Evolutionary conservation across 92 coral and sea anemone species (phyloP).

Genomic region (Umimayanthus chanpuru): DNA sequence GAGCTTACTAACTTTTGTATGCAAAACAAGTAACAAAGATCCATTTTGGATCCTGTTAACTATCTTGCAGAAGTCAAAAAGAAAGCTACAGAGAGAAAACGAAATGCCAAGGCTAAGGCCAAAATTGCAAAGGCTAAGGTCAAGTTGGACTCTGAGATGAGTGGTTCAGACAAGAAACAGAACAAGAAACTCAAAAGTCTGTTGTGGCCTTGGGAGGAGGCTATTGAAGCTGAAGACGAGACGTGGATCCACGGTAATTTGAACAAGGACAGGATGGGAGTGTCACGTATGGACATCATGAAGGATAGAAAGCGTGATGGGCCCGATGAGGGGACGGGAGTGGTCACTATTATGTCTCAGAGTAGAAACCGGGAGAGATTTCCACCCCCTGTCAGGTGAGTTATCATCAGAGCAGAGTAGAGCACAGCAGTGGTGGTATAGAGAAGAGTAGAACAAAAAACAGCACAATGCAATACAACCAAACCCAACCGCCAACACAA

Average conservation of each 20-base stretch:
- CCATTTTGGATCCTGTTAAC: no score
- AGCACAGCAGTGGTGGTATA: no score
- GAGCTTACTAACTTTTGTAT: no score
- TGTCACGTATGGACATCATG: constrained; percentile 70
- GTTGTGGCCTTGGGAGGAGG: constrained; percentile 87
- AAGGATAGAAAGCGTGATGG: constrained; percentile 56
- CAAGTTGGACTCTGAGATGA: constrained; percentile 3
- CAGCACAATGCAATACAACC: no score
- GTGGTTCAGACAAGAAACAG: constrained; percentile 33
- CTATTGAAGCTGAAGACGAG: constrained; percentile 72
- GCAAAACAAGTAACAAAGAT: no score
- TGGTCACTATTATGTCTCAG: constrained; percentile 57
- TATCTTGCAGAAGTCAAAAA: constrained; percentile 16
- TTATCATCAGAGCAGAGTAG: no score
- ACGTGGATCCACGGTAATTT: constrained; percentile 68
- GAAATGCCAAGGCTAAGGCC: constrained; percentile 53
- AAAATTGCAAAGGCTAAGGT: constrained; percentile 38
- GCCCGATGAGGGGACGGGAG: not conserved
- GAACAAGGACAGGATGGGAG: constrained; percentile 51
- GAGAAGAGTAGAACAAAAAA: no score
- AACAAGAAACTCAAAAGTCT: constrained; percentile 61
- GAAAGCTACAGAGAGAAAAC: constrained; percentile 47
- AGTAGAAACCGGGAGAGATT: constrained; percentile 19
- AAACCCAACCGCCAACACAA: not conserved
- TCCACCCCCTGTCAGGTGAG: constrained; percentile 45